A percentile compares a stretch with the other conserved stretches of the same genome.
phyloP scores from a whole-genome alignment of 1,140 invertebrate species.

The Scaptomyza montana region DNA sequence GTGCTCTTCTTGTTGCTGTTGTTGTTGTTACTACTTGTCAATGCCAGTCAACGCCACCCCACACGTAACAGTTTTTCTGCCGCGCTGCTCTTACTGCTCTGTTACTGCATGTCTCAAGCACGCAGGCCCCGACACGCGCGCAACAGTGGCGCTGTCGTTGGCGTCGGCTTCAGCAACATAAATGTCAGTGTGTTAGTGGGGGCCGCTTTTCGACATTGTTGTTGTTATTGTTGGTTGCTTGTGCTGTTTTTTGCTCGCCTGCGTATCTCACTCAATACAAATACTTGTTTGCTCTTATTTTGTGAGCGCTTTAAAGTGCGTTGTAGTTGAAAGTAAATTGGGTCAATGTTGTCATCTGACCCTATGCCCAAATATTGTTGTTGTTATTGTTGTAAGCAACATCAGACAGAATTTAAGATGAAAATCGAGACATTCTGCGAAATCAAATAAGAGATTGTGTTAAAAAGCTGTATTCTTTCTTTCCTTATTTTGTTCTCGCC shows the following conservation, averaged over 20 bases:
- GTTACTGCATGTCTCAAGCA: conserved; percentile 51
- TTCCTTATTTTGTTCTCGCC: neutral
- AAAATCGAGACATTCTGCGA: conserved; percentile 1
- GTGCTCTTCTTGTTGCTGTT: conserved; percentile 15
- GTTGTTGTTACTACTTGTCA: conserved; percentile 27
- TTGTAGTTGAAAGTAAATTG: conserved; percentile 46
- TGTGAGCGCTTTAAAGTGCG: conserved; percentile 45
- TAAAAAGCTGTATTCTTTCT: neutral
- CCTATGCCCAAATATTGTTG: conserved; percentile 8
- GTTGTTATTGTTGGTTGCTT: conserved; percentile 25
- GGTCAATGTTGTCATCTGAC: conserved; percentile 57
- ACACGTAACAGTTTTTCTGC: conserved; percentile 31
- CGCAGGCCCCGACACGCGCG: conserved; percentile 59
- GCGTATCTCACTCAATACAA: conserved; percentile 46
- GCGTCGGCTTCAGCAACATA: conserved; percentile 33
- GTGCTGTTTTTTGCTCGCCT: conserved; percentile 28
- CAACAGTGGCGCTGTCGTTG: conserved; percentile 43
- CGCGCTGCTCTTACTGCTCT: conserved; percentile 45
- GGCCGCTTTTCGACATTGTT: conserved; percentile 28
- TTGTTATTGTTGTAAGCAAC: conserved; percentile 12
- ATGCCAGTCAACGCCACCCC: conserved; percentile 26
- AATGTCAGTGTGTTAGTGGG: conserved; percentile 61
- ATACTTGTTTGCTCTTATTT: conserved; percentile 58
- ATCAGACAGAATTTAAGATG: neutral
- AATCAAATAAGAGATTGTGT: neutral